phyloP scores from a whole-genome alignment of 1,140 invertebrate species.

The Apis laboriosa region DNA sequence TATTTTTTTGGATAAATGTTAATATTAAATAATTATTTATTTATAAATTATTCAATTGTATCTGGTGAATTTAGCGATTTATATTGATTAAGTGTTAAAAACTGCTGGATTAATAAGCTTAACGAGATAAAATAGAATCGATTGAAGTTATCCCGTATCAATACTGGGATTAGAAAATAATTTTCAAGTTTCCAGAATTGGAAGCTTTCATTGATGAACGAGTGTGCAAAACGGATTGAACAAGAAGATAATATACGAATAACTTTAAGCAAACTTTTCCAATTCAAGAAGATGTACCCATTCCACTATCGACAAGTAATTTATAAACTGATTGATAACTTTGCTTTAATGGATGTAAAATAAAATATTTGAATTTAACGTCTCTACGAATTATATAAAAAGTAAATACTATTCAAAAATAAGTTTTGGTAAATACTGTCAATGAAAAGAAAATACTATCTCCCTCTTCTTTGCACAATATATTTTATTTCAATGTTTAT shows the following conservation, averaged over 20 bases:
- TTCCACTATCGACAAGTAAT: neutral
- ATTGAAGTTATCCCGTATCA: neutral
- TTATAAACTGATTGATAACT: neutral
- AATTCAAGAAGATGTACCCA: neutral
- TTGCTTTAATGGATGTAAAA: neutral
- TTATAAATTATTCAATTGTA: too few species aligned
- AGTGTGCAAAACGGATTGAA: neutral
- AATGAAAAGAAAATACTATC: too few species aligned
- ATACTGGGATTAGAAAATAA: conserved; percentile 33
- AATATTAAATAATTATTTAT: neutral
- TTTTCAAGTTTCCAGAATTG: conserved; percentile 45
- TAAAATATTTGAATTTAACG: too few species aligned
- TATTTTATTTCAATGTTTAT: too few species aligned
- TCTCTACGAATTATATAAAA: too few species aligned
- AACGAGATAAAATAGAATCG: neutral
- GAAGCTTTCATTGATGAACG: conserved; percentile 35
- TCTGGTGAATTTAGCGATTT: neutral
- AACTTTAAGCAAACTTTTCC: neutral
- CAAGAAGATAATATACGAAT: neutral
- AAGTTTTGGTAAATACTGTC: too few species aligned
- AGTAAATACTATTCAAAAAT: too few species aligned
- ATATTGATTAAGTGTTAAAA: neutral
- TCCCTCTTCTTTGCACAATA: too few species aligned
- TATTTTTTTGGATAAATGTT: neutral
- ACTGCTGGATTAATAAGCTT: neutral